Percentiles rank a stretch among this genome's conserved stretches.
Conservation (phyloP, 1,140 invertebrate species). For the Papilio polytes region DNA sequence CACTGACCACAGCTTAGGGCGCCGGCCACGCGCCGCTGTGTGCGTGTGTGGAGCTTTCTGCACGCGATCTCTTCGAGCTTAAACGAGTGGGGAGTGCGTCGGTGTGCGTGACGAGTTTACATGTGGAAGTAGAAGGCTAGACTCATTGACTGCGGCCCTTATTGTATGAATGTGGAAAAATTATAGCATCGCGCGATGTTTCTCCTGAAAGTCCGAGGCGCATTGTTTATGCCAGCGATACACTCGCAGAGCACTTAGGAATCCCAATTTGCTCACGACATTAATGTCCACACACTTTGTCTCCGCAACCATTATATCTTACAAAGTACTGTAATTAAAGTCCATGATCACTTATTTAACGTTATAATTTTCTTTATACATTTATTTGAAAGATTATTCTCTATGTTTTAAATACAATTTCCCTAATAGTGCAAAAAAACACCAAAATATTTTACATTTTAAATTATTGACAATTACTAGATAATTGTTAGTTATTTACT, state of each 20-base stretch:
- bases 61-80: conserved; percentile 78
- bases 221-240: conserved; percentile 74
- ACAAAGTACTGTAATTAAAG: conserved; percentile 76
- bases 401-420: neutral
- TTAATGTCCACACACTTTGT: conserved; percentile 74
- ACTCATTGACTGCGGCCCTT: conserved; percentile 83
- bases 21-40: conserved; percentile 74
- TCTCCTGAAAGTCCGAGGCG: conserved; percentile 77
- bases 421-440: no score
- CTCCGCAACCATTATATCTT: conserved; percentile 70
- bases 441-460: no score
- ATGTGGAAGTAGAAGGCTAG: conserved; percentile 79
- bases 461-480: no score
- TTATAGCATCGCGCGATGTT: conserved; percentile 79
- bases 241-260: conserved; percentile 67
- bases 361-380: conserved; percentile 42
- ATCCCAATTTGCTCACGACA: conserved; percentile 73
- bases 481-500: no score
- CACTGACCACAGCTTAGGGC: conserved; percentile 83
- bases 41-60: conserved; percentile 81
- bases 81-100: conserved; percentile 74
- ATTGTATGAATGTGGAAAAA: conserved; percentile 84
- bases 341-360: conserved; percentile 45
- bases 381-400: neutral
- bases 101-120: conserved; percentile 75